Base-by-base conservation (phyloP, 2,888 invertebrate genomes). In the Noctua janthina region DNA sequence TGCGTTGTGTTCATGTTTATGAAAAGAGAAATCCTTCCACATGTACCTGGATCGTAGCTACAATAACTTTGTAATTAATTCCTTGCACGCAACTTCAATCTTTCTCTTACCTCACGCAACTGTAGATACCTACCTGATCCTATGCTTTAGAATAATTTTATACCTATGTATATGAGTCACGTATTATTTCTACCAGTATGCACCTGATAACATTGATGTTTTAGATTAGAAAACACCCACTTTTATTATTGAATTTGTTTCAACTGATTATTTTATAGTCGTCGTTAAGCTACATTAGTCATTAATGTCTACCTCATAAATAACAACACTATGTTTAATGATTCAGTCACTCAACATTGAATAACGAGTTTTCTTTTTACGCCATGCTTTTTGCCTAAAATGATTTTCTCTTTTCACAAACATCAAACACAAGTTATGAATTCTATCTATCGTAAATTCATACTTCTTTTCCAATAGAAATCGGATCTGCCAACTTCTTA, bases 1-100 rank as follows among this genome's bases (percentile, higher is more conserved):
- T 97, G 97, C 97, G 97, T 97, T 95, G 95, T 96, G 96, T 95
- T 95, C 89, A 94, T 96, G 97, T 97, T 97, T 96, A 92, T 96
- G 97, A 97, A 97, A 97, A 97, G 97, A 97, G 97, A 97, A 96
- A 95, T 93, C 92, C 93, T 90, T 89, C 87, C 90, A 90, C 91
- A 89, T 92, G 72, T 82, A 82, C 82, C 81, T 86, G 92, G 90
- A 92, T 90, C 87, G 89, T 93, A 94, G 94, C 90, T 90, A 87
- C 87, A 93, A 88, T 92, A 90, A 92, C 92, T 87, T 91, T 91
- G 92, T 93, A 93, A 92, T 92, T 89, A 92, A 92, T 89, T 90
- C 91, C 89, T 89, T 92, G 94, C 94, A 94, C 94, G 94, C 92
- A 90, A 90, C 89, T 90, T 86, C 87, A 86, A 90, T 84, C 88